A percentile compares a stretch with the other conserved stretches of the same genome.
phyloP scores from a whole-genome alignment of 2,888 invertebrate genomes.

The Shargacucullia verbasci region DNA sequence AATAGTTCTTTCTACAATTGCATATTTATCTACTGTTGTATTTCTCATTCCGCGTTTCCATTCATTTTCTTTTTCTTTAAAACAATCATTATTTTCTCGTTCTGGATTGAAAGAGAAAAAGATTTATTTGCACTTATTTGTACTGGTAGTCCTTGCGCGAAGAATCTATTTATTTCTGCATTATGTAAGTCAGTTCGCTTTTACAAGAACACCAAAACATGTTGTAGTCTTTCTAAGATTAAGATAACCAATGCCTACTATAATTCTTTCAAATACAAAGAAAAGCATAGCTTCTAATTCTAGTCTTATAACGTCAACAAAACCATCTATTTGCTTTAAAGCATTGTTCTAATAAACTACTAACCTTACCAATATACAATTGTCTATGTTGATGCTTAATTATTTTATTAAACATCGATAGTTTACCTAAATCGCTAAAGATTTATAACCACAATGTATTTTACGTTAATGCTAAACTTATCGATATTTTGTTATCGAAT shows the following conservation, averaged over 20 bases:
- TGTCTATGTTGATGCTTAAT: constrained; percentile 9
- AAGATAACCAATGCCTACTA: too few species aligned
- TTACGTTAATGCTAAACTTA: neutral
- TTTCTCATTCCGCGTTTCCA: too few species aligned
- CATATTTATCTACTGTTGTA: too few species aligned
- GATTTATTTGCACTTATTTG: neutral
- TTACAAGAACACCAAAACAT: neutral
- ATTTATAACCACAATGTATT: constrained; percentile 5
- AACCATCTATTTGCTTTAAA: neutral
- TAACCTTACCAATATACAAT: constrained; percentile 26
- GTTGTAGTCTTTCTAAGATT: too few species aligned
- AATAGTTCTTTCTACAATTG: too few species aligned
- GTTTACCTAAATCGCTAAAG: constrained; percentile 8
- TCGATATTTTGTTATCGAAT: constrained; percentile 3
- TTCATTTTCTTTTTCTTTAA: too few species aligned
- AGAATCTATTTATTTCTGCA: constrained; percentile 7
- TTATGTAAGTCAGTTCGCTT: constrained; percentile 1
- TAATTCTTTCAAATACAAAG: too few species aligned
- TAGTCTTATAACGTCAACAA: neutral
- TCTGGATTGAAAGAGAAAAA: too few species aligned
- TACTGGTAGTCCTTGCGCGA: neutral
- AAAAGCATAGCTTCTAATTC: neutral
- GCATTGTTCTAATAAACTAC: constrained; percentile 8
- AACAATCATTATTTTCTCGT: too few species aligned
- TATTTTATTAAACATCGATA: constrained; percentile 2